Base-by-base conservation (phyloP, 1,140 invertebrate species). In the Drosophila teissieri region DNA sequence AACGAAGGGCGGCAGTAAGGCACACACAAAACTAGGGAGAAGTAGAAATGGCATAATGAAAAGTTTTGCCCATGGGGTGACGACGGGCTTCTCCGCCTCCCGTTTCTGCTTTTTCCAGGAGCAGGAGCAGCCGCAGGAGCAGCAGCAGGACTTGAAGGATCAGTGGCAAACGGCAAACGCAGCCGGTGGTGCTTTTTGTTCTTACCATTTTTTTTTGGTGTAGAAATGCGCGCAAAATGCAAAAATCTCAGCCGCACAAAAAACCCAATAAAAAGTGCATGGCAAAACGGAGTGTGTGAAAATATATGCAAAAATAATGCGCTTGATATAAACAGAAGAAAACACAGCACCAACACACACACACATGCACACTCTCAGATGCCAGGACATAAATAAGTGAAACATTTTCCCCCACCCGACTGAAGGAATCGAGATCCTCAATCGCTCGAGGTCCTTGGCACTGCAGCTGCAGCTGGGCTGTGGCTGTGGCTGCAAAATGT, bases 201-300 rank as follows among this genome's bases (percentile, higher is more conserved):
- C 60, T 56, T 48, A n/a, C 7, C 2, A n/a, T 39, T 42, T 48
- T 74, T 56, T 56, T 75, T 69, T 60, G 24, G 24, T 54, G 83
- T 80, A 80, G 80, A 89, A 89, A 89, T 89, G 84, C 84, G 84
- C 84, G 84, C 84, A 89, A 89, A 70, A 89, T 89, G 84, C 84
- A 89, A 89, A 88, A 89, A 89, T 89, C 84, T 89, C 69, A 46
- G 68, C 45, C 69, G 62, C 51, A 73, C 34, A 56, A 58, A 60
- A 69, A 52, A 69, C 56, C 62, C 70, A 78, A 74, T 83, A 62
- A 88, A 86, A 86, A 86, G 70, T 88, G 83, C 83, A 88, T 73
- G 84, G 58, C 10, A 69, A 69, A 46, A 7, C 17, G 15, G 70
- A 49, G 72, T 74, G 44, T 79, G 54, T 73, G 76, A 67, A 73